Percentiles rank a stretch among this genome's conserved stretches.
phyloP scores from a whole-genome alignment of 2,797 vertebrate species.

The Eremophila alpestris region DNA sequence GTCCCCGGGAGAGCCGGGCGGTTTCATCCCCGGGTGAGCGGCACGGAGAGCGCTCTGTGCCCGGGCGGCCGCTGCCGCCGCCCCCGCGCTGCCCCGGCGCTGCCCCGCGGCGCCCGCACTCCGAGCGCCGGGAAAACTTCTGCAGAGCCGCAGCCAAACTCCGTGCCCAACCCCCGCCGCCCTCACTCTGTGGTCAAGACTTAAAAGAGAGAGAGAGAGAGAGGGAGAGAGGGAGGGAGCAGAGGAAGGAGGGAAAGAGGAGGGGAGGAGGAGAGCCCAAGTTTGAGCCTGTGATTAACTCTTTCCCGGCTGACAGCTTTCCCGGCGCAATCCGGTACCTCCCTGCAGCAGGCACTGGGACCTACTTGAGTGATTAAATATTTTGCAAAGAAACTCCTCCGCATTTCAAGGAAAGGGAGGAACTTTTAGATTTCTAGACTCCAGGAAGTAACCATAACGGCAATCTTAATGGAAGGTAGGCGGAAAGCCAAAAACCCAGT shows the following conservation, averaged over 20 bases:
- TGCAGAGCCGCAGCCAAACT: background rate
- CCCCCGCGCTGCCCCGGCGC: background rate
- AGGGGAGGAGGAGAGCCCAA: constrained; percentile 37
- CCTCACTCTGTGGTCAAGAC: constrained; percentile 58
- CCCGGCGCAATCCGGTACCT: background rate
- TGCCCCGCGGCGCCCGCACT: background rate
- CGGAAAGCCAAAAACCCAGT: background rate
- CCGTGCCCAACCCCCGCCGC: constrained; percentile 13
- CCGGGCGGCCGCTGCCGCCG: background rate
- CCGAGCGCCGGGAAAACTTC: background rate
- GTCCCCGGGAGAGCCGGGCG: constrained; percentile 50
- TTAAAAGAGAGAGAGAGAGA: constrained; percentile 55
- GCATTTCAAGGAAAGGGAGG: background rate
- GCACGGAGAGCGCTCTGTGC: background rate
- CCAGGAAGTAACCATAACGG: background rate
- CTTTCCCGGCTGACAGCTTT: constrained; percentile 18
- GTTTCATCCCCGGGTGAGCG: constrained; percentile 20
- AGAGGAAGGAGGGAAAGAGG: constrained; percentile 45
- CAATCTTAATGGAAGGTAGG: background rate
- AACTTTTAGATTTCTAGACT: background rate
- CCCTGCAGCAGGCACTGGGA: background rate
- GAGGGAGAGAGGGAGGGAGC: constrained; percentile 53
- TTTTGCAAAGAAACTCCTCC: constrained; percentile 6
- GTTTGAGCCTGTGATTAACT: constrained; percentile 44
- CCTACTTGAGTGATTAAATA: background rate